Evolutionary conservation across 2,797 vertebrate species (phyloP).

Genomic region (Propithecus deckenii): DNA sequence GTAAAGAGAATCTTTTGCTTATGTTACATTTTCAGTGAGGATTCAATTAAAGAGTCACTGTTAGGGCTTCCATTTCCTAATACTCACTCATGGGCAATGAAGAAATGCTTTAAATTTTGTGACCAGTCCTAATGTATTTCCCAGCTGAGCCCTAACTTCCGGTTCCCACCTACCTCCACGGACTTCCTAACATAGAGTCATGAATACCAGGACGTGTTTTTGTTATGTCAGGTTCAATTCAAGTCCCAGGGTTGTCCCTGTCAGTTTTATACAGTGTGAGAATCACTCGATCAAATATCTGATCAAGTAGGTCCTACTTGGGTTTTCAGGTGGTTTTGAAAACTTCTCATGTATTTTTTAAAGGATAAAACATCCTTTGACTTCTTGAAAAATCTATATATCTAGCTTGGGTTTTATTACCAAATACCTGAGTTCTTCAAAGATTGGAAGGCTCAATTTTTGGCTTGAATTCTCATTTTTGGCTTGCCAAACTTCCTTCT

Average conservation of each 20-base stretch:
- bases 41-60: not conserved
- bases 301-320: slow-evolving; percentile 30
- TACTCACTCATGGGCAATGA: not conserved
- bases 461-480: not conserved
- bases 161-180: not conserved
- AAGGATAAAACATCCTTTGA: not conserved
- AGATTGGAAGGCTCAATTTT: slow-evolving; percentile 43
- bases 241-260: not conserved
- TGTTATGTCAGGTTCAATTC: not conserved
- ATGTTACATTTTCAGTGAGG: slow-evolving; percentile 36
- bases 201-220: not conserved
- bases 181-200: not conserved
- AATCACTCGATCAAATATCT: not conserved
- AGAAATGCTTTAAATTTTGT: not conserved
- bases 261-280: not conserved
- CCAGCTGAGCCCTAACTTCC: not conserved
- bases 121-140: not conserved
- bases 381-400: not conserved
- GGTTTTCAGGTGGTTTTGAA: slow-evolving; percentile 33
- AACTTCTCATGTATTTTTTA: not conserved
- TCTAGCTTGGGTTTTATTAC: slow-evolving; percentile 2
- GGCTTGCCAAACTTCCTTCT: slow-evolving; percentile 47
- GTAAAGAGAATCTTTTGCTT: slow-evolving; percentile 25
- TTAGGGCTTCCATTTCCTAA: not conserved
- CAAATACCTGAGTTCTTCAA: slow-evolving; percentile 63